phyloP scores from a whole-genome alignment of 2,797 vertebrate genomes.

The Aphelocoma californica region DNA sequence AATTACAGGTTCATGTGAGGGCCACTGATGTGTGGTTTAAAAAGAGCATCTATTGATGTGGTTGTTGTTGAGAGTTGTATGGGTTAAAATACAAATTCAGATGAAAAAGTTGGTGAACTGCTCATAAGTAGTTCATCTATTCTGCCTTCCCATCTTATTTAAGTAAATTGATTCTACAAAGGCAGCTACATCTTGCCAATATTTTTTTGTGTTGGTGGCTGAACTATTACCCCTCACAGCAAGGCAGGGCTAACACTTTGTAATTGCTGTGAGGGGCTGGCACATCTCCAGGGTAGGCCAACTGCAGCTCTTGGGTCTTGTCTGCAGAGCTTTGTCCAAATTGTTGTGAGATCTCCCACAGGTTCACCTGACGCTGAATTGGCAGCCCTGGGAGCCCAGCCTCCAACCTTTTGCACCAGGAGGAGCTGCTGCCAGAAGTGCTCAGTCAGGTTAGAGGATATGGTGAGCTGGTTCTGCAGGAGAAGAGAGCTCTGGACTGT shows the following conservation, averaged over 20 bases:
- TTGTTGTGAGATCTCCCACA: neutral
- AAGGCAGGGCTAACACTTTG: neutral
- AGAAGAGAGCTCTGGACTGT: neutral
- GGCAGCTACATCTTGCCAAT: neutral
- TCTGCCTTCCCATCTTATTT: neutral
- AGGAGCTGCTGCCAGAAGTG: conserved; percentile 1
- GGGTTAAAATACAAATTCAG: neutral
- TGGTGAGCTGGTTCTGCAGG: neutral
- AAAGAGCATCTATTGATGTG: neutral
- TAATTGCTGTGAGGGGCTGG: conserved; percentile 43
- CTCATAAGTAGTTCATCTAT: neutral
- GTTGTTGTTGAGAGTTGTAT: neutral
- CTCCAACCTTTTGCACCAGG: neutral
- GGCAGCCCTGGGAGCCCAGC: neutral
- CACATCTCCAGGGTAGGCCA: neutral
- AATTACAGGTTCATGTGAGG: neutral
- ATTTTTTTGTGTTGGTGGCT: neutral
- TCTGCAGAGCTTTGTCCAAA: neutral
- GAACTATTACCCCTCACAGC: conserved; percentile 10
- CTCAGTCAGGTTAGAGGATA: neutral
- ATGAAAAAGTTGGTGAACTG: neutral
- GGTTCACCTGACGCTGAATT: neutral
- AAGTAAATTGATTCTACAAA: neutral
- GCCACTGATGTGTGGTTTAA: neutral
- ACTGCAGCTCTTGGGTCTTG: neutral